These are phyloP conservation scores for Bufo gargarizans DNA, from an alignment of 2,113 vertebrate species.

Conservation along the genomic window DNA sequence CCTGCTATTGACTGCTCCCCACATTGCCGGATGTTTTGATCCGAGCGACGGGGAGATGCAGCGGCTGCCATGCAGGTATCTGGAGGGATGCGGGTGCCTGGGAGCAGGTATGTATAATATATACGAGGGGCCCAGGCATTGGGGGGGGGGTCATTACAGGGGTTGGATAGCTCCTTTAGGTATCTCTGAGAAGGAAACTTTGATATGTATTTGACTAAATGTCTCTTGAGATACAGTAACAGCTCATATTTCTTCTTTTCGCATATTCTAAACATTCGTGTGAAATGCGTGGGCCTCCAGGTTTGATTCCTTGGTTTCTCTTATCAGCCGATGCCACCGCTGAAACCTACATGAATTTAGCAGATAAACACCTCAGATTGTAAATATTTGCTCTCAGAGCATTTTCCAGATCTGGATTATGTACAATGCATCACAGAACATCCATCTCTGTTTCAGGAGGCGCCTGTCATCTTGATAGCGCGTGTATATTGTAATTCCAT, in stretches of 20 bases:
- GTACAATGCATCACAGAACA: constrained; percentile 12
- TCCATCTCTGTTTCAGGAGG: constrained; percentile 24
- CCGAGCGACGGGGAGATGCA: too few relatives aligned
- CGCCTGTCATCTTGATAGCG: constrained; percentile 22
- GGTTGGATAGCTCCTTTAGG: too few relatives aligned
- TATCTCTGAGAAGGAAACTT: background rate
- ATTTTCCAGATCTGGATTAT: constrained; percentile 23
- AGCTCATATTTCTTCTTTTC: background rate
- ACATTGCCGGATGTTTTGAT: too few relatives aligned
- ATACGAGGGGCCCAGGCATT: too few relatives aligned
- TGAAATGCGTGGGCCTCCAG: background rate
- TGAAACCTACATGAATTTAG: constrained; percentile 3
- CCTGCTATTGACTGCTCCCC: too few relatives aligned
- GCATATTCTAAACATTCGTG: background rate
- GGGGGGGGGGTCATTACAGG: too few relatives aligned
- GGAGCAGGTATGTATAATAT: too few relatives aligned
- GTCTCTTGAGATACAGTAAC: background rate
- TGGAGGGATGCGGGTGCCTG: too few relatives aligned
- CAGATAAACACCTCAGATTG: constrained; percentile 38
- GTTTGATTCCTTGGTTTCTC: background rate
- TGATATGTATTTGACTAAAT: background rate
- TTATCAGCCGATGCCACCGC: constrained; percentile 12
- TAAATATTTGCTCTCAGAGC: constrained; percentile 41
- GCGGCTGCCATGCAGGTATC: too few relatives aligned
- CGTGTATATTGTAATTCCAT: constrained; percentile 4